Conservation (phyloP, 2,888 invertebrate genomes). For the Vandiemenella viatica region DNA sequence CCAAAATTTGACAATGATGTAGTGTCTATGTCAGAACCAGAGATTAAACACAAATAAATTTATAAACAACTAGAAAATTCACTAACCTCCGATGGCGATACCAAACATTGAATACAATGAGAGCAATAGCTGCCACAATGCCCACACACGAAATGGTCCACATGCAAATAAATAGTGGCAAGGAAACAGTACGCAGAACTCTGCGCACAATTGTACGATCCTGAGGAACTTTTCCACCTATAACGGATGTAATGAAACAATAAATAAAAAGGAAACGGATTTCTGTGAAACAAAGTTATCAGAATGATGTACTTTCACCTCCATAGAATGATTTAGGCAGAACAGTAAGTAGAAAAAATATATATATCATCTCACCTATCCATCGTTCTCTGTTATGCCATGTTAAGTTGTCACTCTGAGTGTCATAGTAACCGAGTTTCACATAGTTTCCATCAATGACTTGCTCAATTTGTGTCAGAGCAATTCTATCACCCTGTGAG, state of each 20-base stretch:
- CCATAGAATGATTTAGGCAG: too few relatives aligned
- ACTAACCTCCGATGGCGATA: slow-evolving; percentile 82
- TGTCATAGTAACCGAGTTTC: slow-evolving; percentile 90
- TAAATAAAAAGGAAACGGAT: too few relatives aligned
- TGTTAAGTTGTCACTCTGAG: slow-evolving; percentile 84
- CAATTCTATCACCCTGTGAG: slow-evolving; percentile 95
- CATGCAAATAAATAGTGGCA: slow-evolving; percentile 87
- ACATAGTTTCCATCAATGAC: slow-evolving; percentile 87
- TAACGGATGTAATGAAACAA: not conserved
- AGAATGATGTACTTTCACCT: too few relatives aligned
- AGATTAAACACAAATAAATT: too few relatives aligned
- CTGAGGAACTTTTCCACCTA: slow-evolving; percentile 81
- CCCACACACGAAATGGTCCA: slow-evolving; percentile 79
- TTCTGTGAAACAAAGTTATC: not conserved
- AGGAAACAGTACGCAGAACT: slow-evolving; percentile 71
- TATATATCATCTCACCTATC: slow-evolving; percentile 74
- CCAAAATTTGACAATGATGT: too few relatives aligned
- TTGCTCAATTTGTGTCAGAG: slow-evolving; percentile 95
- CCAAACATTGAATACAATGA: slow-evolving; percentile 85
- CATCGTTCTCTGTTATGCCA: slow-evolving; percentile 86
- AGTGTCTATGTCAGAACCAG: too few relatives aligned
- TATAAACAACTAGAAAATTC: too few relatives aligned
- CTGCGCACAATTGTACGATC: slow-evolving; percentile 82
- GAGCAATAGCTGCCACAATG: slow-evolving; percentile 64
- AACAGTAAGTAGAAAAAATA: too few relatives aligned